These are phyloP conservation scores for Trichacis sp. DNA, from an alignment of 2,888 invertebrate species.

Conservation along the genomic window DNA sequence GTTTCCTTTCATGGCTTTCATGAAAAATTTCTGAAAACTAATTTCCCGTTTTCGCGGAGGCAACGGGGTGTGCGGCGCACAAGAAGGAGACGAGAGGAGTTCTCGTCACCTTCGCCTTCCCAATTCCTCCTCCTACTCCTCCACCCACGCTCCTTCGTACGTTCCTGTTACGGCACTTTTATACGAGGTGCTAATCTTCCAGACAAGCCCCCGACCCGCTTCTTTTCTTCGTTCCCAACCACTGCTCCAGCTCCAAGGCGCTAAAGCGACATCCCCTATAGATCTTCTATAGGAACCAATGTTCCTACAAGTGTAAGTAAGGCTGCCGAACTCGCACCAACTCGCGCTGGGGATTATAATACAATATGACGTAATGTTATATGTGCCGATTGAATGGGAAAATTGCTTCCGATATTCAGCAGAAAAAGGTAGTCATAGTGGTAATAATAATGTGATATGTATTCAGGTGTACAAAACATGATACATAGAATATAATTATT, in stretches of 20 bases:
- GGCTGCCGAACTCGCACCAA: slow-evolving; percentile 52
- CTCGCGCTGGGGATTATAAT: slow-evolving; percentile 62
- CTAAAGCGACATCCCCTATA: slow-evolving; percentile 36
- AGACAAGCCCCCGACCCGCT: slow-evolving; percentile 57
- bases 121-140: slow-evolving; percentile 29
- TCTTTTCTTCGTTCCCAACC: slow-evolving; percentile 33
- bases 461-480: no score
- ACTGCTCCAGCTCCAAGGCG: slow-evolving; percentile 19
- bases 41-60: slow-evolving; percentile 62
- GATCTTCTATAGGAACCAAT: slow-evolving; percentile 40
- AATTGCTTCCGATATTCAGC: not conserved
- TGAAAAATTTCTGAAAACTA: slow-evolving; percentile 68
- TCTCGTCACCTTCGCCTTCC: slow-evolving; percentile 33
- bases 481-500: no score
- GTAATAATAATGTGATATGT: no score
- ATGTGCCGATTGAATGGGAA: not conserved
- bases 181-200: slow-evolving; percentile 69
- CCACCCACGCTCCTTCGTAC: slow-evolving; percentile 29
- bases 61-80: slow-evolving; percentile 29
- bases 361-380: slow-evolving; percentile 54
- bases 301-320: slow-evolving; percentile 33
- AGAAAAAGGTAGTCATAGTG: not conserved
- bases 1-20: slow-evolving; percentile 67
- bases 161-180: slow-evolving; percentile 64
- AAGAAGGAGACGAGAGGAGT: slow-evolving; percentile 15